phyloP scores from a whole-genome alignment of 2,113 vertebrate species.

The Todiramphus chloris region DNA sequence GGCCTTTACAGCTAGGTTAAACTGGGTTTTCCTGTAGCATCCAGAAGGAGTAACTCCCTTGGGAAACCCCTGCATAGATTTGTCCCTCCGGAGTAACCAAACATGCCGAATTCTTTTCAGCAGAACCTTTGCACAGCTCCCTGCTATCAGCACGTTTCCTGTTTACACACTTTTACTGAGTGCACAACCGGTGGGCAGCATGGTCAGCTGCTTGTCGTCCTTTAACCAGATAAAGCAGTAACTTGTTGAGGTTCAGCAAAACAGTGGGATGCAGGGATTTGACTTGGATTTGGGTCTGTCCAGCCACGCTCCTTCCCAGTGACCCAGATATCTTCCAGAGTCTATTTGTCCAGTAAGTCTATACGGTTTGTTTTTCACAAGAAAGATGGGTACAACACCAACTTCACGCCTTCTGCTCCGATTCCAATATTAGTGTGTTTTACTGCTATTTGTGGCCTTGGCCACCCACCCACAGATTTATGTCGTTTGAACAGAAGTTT shows the following conservation, averaged over 20 bases:
- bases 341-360: not conserved
- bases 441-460: not conserved
- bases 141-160: not conserved
- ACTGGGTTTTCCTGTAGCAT: not conserved
- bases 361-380: rapidly evolving
- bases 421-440: constrained; percentile 31
- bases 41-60: not conserved
- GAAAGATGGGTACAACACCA: not conserved
- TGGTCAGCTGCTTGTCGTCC: not conserved
- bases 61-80: not conserved
- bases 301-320: not conserved
- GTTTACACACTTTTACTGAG: not conserved
- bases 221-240: not conserved
- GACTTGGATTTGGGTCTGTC: not conserved
- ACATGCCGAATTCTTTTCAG: not conserved
- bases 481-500: not conserved
- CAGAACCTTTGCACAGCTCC: not conserved
- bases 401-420: not conserved
- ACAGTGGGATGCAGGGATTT: not conserved
- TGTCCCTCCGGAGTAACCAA: not conserved
- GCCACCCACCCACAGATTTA: not conserved
- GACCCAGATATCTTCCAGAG: not conserved
- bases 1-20: not conserved
- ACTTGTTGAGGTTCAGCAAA: not conserved
- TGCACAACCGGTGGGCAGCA: not conserved